Evolutionary conservation across 2,888 invertebrate species (phyloP).

Genomic region (Lithophane leautieri): DNA sequence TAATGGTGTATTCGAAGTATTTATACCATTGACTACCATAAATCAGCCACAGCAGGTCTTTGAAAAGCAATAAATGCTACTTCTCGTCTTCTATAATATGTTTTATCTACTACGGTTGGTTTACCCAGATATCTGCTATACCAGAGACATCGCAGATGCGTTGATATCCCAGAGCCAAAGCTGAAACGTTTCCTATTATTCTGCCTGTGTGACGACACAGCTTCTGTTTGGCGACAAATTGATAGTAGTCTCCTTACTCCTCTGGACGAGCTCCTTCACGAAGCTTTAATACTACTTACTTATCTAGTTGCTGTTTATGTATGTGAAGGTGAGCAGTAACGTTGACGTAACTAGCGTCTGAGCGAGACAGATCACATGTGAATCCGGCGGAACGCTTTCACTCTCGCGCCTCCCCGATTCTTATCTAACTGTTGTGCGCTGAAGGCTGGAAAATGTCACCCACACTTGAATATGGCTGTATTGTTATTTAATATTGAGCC

Average conservation of each 20-base stretch:
- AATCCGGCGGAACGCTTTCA: constrained; percentile 86
- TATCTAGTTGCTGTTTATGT: constrained; percentile 40
- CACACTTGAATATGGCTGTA: constrained; percentile 50
- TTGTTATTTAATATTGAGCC: constrained; percentile 46
- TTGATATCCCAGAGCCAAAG: background rate
- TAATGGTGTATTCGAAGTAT: background rate
- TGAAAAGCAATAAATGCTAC: background rate
- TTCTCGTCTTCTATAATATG: background rate
- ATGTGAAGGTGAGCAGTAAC: constrained; percentile 66
- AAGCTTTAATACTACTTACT: constrained; percentile 9
- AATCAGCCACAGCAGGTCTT: background rate
- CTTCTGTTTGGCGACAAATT: background rate
- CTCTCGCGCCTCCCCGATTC: constrained; percentile 81
- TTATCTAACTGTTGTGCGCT: constrained; percentile 80
- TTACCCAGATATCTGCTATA: too few relatives aligned
- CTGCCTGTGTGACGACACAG: background rate
- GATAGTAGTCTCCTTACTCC: background rate
- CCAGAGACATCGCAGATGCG: background rate
- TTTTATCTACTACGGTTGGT: background rate
- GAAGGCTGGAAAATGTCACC: constrained; percentile 64
- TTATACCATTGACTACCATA: background rate
- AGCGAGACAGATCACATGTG: constrained; percentile 81
- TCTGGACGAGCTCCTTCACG: background rate
- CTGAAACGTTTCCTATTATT: background rate
- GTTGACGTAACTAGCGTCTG: constrained; percentile 71